Conservation (phyloP, 2,113 vertebrate species). For the Leuciscus idus region DNA sequence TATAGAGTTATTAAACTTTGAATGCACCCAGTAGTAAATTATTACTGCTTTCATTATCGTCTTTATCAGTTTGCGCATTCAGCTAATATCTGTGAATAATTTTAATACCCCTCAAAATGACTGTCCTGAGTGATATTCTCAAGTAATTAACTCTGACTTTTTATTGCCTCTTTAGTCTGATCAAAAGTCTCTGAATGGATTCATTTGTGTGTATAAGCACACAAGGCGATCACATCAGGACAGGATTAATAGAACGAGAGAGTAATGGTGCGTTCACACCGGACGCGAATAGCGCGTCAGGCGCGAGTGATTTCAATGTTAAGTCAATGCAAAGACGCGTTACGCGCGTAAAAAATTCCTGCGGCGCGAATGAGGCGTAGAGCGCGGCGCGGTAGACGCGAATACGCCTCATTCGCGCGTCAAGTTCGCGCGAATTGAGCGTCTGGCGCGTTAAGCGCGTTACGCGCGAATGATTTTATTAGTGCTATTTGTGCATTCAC, state of each 20-base stretch:
- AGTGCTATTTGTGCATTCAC: too few relatives aligned
- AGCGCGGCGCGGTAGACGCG: too few relatives aligned
- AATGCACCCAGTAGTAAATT: conserved; percentile 57
- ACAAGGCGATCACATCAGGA: conserved; percentile 44
- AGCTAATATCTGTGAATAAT: conserved; percentile 62
- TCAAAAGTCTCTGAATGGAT: conserved; percentile 49
- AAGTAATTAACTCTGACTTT: conserved; percentile 59
- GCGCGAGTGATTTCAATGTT: too few relatives aligned
- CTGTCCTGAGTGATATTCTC: conserved; percentile 54
- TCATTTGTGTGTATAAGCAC: conserved; percentile 61
- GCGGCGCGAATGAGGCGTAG: too few relatives aligned
- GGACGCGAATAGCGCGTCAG: too few relatives aligned
- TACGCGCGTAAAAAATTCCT: too few relatives aligned
- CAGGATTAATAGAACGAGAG: neutral
- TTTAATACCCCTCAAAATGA: conserved; percentile 55
- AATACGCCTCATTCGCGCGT: too few relatives aligned
- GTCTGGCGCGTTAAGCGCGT: too few relatives aligned
- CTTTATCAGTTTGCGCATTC: conserved; percentile 55
- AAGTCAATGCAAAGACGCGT: too few relatives aligned
- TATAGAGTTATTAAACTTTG: conserved; percentile 54
- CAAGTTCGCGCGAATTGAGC: too few relatives aligned
- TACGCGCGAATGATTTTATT: too few relatives aligned
- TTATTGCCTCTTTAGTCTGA: conserved; percentile 35
- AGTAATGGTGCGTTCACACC: too few relatives aligned
- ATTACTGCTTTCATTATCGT: conserved; percentile 61